Evolutionary conservation across 2,113 vertebrate species (phyloP).

Genomic region (Riparia riparia): DNA sequence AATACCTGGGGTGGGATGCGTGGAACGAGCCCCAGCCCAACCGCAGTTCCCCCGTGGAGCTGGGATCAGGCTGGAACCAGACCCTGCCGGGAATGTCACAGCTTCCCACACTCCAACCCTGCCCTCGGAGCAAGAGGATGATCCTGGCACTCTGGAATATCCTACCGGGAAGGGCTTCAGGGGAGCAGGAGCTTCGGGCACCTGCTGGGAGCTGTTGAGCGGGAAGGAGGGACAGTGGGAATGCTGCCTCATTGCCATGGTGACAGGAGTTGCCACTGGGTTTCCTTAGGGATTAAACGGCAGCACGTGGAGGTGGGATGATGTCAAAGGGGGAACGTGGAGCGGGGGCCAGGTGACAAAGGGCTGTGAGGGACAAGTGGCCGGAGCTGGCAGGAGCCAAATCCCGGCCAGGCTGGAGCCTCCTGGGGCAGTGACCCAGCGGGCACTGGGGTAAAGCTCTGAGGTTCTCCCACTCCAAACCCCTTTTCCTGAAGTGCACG

Average conservation of each 20-base stretch:
- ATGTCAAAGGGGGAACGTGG: fast-evolving
- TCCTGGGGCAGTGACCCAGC: fast-evolving
- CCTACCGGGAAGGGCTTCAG: fast-evolving
- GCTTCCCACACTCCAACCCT: neutral
- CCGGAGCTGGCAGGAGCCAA: neutral
- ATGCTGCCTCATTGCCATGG: neutral
- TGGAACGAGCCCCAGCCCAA: fast-evolving
- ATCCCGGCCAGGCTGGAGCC: neutral
- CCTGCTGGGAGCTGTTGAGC: neutral
- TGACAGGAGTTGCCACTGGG: neutral
- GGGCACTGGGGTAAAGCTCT: fast-evolving
- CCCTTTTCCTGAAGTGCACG: fast-evolving
- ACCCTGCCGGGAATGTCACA: neutral
- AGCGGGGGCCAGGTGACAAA: too few species aligned
- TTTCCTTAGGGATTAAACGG: neutral
- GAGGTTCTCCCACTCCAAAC: fast-evolving
- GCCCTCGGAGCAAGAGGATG: fast-evolving
- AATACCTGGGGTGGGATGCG: fast-evolving
- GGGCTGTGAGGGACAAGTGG: neutral
- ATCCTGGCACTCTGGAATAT: fast-evolving
- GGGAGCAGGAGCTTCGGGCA: neutral
- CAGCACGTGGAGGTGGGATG: neutral
- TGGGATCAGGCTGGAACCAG: neutral
- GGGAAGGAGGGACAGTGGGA: neutral
- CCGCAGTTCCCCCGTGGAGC: fast-evolving